Conservation (phyloP, 2,797 vertebrate species). For the Serranus cabrilla region DNA sequence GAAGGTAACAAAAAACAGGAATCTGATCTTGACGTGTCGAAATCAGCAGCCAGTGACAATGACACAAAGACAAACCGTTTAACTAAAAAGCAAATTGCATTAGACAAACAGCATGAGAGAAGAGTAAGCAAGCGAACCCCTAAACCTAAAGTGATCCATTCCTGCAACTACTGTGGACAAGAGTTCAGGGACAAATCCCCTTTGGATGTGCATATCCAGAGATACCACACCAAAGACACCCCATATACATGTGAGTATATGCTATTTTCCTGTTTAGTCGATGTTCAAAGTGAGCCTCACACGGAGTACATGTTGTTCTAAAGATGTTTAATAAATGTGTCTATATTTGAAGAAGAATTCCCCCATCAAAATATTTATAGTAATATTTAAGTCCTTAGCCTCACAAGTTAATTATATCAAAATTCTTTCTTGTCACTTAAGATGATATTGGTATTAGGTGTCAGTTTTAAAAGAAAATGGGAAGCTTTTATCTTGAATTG, state of each 20-base stretch:
- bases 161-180: slow-evolving; percentile 85
- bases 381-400: neutral
- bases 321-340: neutral
- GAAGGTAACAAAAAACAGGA: slow-evolving; percentile 59
- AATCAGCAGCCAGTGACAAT: slow-evolving; percentile 68
- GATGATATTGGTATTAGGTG: neutral
- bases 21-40: slow-evolving; percentile 51
- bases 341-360: neutral
- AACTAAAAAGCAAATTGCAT: slow-evolving; percentile 76
- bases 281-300: slow-evolving; percentile 30
- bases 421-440: neutral
- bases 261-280: slow-evolving; percentile 62
- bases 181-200: slow-evolving; percentile 81
- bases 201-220: slow-evolving; percentile 83
- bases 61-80: slow-evolving; percentile 77
- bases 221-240: slow-evolving; percentile 83
- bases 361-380: neutral
- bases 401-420: neutral
- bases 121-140: slow-evolving; percentile 79
- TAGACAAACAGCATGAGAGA: slow-evolving; percentile 80
- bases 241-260: slow-evolving; percentile 85
- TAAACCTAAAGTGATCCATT: slow-evolving; percentile 78
- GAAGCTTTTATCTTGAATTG: neutral
- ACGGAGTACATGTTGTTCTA: neutral
- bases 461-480: neutral